These are phyloP conservation scores for Leptoteleia sp. DNA, from an alignment of 1,140 invertebrate species.

Conservation along the genomic window DNA sequence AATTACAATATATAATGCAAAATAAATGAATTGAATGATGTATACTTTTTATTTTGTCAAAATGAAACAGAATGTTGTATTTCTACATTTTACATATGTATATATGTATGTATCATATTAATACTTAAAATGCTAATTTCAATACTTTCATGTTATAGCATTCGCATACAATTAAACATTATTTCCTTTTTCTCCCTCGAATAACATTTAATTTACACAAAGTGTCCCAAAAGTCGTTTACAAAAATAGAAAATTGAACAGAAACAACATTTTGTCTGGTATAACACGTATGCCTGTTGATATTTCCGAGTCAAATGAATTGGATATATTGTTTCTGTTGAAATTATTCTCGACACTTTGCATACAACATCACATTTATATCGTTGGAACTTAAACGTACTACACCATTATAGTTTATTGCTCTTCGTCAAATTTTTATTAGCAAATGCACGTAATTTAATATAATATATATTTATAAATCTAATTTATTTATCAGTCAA, in stretches of 20 bases:
- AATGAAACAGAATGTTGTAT: slow-evolving; percentile 13
- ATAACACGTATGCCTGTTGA: background rate
- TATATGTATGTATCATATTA: background rate
- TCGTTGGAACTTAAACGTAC: slow-evolving; percentile 24
- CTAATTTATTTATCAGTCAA: slow-evolving; percentile 19
- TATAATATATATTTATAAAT: slow-evolving; percentile 5
- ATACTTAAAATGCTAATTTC: slow-evolving; percentile 9
- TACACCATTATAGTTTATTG: slow-evolving; percentile 22
- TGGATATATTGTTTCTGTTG: slow-evolving; percentile 30
- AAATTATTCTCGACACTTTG: slow-evolving; percentile 21
- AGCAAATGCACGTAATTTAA: slow-evolving; percentile 1
- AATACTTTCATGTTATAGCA: slow-evolving; percentile 11
- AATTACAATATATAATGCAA: no score
- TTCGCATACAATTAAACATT: slow-evolving; percentile 2
- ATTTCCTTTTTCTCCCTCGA: slow-evolving; percentile 19
- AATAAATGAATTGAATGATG: slow-evolving; percentile 4
- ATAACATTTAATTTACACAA: slow-evolving; percentile 33
- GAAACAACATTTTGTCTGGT: slow-evolving; percentile 39
- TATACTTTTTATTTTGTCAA: slow-evolving; percentile 21
- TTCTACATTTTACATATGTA: slow-evolving; percentile 9
- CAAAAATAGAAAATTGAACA: slow-evolving; percentile 47
- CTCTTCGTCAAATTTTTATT: slow-evolving; percentile 12
- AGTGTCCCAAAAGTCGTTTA: slow-evolving; percentile 23
- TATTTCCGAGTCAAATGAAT: slow-evolving; percentile 5
- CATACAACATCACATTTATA: slow-evolving; percentile 9